phyloP scores from a whole-genome alignment of 2,797 vertebrate species.

The Dendrocincla fuliginosa region DNA sequence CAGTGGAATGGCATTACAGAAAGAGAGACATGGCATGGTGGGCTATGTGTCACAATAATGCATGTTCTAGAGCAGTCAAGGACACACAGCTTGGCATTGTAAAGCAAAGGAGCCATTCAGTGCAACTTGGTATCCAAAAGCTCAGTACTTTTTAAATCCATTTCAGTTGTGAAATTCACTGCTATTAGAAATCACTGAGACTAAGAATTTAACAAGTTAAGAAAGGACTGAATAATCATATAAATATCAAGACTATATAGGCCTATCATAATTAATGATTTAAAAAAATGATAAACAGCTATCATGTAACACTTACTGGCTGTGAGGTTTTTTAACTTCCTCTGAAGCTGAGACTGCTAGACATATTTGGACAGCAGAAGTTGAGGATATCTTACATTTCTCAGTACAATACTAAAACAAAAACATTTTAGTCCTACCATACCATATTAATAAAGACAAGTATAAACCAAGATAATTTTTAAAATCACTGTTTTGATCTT shows the following conservation, averaged over 20 bases:
- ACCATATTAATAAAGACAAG: neutral
- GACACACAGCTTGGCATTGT: neutral
- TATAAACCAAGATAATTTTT: neutral
- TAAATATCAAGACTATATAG: neutral
- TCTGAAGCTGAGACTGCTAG: neutral
- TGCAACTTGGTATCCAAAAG: neutral
- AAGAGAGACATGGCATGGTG: neutral
- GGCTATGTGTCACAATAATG: rapidly evolving
- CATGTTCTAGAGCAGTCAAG: neutral
- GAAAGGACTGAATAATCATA: neutral
- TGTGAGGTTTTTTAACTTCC: neutral
- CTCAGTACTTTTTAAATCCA: neutral
- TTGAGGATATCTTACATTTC: neutral
- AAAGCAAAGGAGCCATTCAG: neutral
- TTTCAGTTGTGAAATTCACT: neutral
- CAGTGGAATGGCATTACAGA: neutral
- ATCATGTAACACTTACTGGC: neutral
- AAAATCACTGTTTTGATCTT: neutral
- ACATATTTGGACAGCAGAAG: neutral
- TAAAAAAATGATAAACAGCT: neutral
- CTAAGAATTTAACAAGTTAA: neutral
- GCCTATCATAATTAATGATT: neutral
- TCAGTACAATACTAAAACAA: neutral
- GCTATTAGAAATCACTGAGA: neutral
- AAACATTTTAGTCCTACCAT: neutral